phyloP scores from a whole-genome alignment of 2,888 invertebrate species.

The Zonitis immaculata region DNA sequence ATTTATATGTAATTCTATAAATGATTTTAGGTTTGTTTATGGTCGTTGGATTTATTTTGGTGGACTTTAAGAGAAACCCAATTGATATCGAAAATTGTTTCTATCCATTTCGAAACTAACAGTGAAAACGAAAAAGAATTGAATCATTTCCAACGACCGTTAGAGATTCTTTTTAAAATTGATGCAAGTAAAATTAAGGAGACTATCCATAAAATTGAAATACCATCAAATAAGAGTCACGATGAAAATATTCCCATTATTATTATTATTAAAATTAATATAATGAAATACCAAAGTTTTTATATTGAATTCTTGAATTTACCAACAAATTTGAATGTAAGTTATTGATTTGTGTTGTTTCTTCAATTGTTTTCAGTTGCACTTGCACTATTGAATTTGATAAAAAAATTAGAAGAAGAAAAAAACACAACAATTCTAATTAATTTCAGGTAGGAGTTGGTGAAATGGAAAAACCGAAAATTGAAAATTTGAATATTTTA shows the following conservation, averaged over 20 bases:
- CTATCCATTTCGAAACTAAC: neutral
- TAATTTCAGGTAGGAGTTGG: slow-evolving; percentile 2
- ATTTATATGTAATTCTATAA: no score
- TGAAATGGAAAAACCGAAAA: slow-evolving; percentile 1
- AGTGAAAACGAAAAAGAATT: neutral
- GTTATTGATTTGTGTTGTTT: no score
- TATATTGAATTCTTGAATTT: neutral
- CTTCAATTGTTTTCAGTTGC: no score
- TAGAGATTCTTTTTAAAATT: neutral
- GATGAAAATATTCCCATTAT: neutral
- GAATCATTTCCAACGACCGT: neutral
- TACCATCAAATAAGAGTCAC: neutral
- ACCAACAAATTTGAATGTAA: neutral
- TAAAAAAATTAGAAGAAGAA: no score
- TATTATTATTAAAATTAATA: slow-evolving; percentile 5
- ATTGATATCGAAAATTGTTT: neutral
- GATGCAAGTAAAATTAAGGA: neutral
- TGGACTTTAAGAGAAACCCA: neutral
- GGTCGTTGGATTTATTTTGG: slow-evolving; percentile 8
- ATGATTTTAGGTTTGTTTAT: slow-evolving; percentile 1
- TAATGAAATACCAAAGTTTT: slow-evolving; percentile 3
- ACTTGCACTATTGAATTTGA: no score
- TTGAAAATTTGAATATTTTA: neutral
- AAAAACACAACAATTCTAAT: no score
- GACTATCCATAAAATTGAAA: slow-evolving; percentile 1